Evolutionary conservation across 2,888 invertebrate genomes (phyloP).

Genomic region (Mayetiola destructor): DNA sequence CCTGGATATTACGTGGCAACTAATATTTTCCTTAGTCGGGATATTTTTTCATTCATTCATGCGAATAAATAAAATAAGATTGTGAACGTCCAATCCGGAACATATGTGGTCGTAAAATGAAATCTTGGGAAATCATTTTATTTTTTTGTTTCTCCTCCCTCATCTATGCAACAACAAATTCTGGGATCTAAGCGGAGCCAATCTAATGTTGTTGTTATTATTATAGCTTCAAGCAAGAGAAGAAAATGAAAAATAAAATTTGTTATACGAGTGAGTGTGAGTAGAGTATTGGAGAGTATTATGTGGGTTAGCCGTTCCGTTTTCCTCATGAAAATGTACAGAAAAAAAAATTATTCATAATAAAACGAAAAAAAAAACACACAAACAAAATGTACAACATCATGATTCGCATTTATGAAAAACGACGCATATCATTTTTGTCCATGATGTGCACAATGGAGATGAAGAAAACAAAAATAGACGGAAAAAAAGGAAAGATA

Average conservation of each 20-base stretch:
- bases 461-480: neutral
- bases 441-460: too few relatives aligned
- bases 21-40: neutral
- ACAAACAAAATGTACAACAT: neutral
- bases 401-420: too few relatives aligned
- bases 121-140: neutral
- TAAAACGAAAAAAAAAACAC: conserved; percentile 9
- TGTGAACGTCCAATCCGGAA: too few relatives aligned
- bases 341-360: neutral
- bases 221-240: conserved; percentile 1
- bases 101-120: too few relatives aligned
- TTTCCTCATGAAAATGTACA: neutral
- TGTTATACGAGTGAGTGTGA: neutral
- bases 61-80: neutral
- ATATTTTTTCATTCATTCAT: neutral
- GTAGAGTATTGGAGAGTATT: neutral
- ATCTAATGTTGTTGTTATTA: too few relatives aligned
- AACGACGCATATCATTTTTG: too few relatives aligned
- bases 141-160: neutral
- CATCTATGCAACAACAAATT: conserved; percentile 1
- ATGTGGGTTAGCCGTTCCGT: neutral
- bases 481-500: too few relatives aligned
- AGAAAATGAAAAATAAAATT: neutral
- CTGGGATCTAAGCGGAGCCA: too few relatives aligned
- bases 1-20: neutral